Base-by-base conservation (phyloP, 2,888 invertebrate species). In the Heteromurus nitidus region DNA sequence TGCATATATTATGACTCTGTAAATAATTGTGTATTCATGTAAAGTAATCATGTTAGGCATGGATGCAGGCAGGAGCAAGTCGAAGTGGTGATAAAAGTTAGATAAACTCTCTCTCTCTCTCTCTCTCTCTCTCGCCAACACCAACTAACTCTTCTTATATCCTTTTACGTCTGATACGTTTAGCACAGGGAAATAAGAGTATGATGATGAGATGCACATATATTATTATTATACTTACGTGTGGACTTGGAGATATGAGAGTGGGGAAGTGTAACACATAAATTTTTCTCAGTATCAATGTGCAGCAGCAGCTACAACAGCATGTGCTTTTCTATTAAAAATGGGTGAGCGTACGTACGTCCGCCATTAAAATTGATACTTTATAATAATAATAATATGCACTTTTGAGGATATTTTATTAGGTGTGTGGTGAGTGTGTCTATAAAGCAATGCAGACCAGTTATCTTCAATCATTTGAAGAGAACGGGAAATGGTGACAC, bases 21-120 rank as follows among this genome's bases (percentile, higher is more conserved):
- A 42, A 42, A 42, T 42, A 13, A 50, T 16, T 50, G n/a, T 50
- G n/a, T 50, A 50, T n/a, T 36, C 36, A 13, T 5, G 3, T 3
- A 55, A 20, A 55, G 18, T 20, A 22, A 55, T 55, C 55, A 22
- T 22, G 22, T 55, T 24, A 26, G 9, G 26, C 13, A 50, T 62
- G 73, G 5, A 60, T n/a, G n/a, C n/a, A n/a, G n/a, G n/a, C n/a
- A n/a, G n/a, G n/a, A n/a, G n/a, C n/a, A n/a, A n/a, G n/a, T n/a
- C n/a, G n/a, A 28, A 77, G 76, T 30, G 69, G 68, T 62, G 79
- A 79, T 79, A 72, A 80, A 72, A 47, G 7, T 16, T 20, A 20
- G 79, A 80, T 80, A 80, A 80, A 67, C 55, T 79, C 73, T 64
- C 62, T 44, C 64, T n/a, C n/a, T n/a, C 73, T 64, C 64, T 44